Conservation (phyloP, 1,140 invertebrate genomes). For the Contarinia nasturtii region DNA sequence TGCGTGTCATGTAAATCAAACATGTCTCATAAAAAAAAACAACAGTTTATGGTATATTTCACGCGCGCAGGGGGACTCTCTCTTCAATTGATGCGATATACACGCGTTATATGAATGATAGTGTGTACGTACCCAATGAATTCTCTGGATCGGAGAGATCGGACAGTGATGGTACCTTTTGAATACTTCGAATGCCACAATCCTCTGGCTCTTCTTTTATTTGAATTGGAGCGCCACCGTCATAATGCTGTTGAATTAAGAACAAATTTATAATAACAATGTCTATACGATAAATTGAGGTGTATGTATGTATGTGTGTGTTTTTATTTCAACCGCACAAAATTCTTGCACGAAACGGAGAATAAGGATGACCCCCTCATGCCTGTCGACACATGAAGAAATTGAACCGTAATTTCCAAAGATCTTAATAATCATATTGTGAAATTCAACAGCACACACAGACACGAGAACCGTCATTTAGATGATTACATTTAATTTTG, state of each 20-base stretch:
- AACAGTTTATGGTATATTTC: too few relatives aligned
- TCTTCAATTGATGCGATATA: too few relatives aligned
- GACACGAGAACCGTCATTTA: neutral
- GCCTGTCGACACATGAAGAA: too few relatives aligned
- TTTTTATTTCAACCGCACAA: neutral
- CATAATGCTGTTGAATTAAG: neutral
- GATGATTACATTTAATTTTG: too few relatives aligned
- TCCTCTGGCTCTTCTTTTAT: constrained; percentile 30
- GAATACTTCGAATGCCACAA: constrained; percentile 35
- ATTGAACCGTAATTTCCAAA: too few relatives aligned
- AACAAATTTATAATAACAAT: too few relatives aligned
- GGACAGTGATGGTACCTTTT: constrained; percentile 66
- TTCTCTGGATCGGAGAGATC: constrained; percentile 67
- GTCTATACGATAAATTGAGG: too few relatives aligned
- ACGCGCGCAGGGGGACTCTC: too few relatives aligned
- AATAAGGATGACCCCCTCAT: too few relatives aligned
- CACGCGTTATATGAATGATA: neutral
- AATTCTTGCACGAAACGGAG: neutral
- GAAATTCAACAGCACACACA: neutral
- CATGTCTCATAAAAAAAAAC: too few relatives aligned
- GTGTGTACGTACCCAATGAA: constrained; percentile 50
- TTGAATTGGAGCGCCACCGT: constrained; percentile 1
- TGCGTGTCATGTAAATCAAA: too few relatives aligned
- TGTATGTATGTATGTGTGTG: neutral
- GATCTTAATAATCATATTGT: too few relatives aligned